Conservation (phyloP, 1,140 invertebrate species). For the Drosophila bipectinata region DNA sequence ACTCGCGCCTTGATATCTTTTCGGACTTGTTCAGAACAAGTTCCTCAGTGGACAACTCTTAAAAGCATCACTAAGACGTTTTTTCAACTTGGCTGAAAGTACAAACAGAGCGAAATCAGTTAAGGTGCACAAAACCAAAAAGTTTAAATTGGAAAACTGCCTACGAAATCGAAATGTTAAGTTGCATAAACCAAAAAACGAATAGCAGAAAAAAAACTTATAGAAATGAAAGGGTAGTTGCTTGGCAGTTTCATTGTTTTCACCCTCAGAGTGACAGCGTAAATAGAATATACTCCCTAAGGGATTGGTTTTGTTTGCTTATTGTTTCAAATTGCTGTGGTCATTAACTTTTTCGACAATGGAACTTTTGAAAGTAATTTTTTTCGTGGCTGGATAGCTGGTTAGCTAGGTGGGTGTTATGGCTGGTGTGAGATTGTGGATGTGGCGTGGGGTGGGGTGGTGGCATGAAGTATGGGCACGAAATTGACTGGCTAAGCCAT, state of each 20-base stretch:
- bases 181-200: constrained; percentile 41
- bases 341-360: constrained; percentile 29
- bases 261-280: constrained; percentile 30
- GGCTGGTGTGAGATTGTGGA: constrained; percentile 13
- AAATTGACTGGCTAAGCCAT: constrained; percentile 41
- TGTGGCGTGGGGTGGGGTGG: constrained; percentile 19
- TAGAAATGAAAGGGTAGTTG: constrained; percentile 33
- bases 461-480: constrained; percentile 27
- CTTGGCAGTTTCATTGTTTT: constrained; percentile 49
- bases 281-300: constrained; percentile 49
- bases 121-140: constrained; percentile 27
- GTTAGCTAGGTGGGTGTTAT: constrained; percentile 1
- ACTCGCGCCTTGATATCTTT: constrained; percentile 20
- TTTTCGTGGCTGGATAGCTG: constrained; percentile 18
- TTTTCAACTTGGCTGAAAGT: constrained; percentile 83
- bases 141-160: constrained; percentile 37
- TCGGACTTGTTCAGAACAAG: constrained; percentile 63
- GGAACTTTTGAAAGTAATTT: constrained; percentile 1
- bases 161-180: constrained; percentile 51
- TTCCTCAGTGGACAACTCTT: constrained; percentile 82
- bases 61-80: constrained; percentile 83
- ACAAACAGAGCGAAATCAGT: constrained; percentile 72
- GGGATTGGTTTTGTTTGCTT: constrained; percentile 37
- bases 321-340: constrained; percentile 28
- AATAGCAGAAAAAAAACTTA: constrained; percentile 23